Evolutionary conservation across 2,113 vertebrate genomes (phyloP), one percentile per base, ranked within the genome.

Genomic region (Corvus hawaiiensis): DNA sequence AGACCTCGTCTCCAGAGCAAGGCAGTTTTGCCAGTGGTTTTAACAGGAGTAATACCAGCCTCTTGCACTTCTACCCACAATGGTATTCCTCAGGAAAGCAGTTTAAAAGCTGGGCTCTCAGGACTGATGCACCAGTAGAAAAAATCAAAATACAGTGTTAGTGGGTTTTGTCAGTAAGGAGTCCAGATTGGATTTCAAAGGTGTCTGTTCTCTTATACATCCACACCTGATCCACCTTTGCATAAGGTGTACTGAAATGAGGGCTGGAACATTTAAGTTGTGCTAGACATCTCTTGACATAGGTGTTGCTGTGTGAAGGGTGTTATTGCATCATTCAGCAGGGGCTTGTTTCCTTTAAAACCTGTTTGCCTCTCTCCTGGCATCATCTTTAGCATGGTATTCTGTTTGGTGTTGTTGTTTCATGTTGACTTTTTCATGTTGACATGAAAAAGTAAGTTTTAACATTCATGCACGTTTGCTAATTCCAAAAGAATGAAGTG

Each of bases 271-370:
- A 13, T 43, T 32, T 56, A 59, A 6, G n/a, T 83, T 85, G 63
- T 84, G 15, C 43, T 58, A 20, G 39, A 12, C 2, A 3, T 54
- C 66, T 78, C 59, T 35, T 67, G 55, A 22, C 16, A 24, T 4
- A 30, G 16, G 22, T 16, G 21, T 33, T 90, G 30, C 28, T 75
- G 0, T 27, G 8, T 18, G 35, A 72, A 76, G 26, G 13, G 32
- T 4, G 2, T 43, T 62, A 32, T 88, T 87, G 76, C 66, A 93
- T 78, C 11, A 1, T 90, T 93, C 82, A 89, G 43, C 61, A 84
- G 78, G 87, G 87, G 58, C 54, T 96, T 94, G 37, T 58, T 84
- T 95, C 21, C 23, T 79, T 88, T 59, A 87, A 93, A 90, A 77
- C 11, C 2, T 21, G 1, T 58, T 85, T 94, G 27, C 22, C 3